A percentile compares a stretch with the other conserved stretches of the same genome.
phyloP scores from a whole-genome alignment of 37 sponge, comb jelly and placozoan species.

The Geodia barretti region DNA sequence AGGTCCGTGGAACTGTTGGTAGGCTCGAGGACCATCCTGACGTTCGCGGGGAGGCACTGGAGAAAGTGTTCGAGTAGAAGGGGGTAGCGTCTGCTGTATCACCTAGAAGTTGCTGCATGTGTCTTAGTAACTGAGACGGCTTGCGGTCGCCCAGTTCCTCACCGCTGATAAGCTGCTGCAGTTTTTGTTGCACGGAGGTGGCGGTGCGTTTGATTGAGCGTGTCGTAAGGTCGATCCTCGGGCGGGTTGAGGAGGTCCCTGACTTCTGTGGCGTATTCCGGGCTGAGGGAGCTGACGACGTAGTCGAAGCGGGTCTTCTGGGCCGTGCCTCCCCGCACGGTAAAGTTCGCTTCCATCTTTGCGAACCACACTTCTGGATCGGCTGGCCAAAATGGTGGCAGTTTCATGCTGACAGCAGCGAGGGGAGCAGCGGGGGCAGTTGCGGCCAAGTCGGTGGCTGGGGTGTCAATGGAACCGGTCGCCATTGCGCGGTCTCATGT shows the following conservation, averaged over 20 bases:
- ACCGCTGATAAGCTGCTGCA: constrained; percentile 10
- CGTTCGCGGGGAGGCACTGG: constrained; percentile 35
- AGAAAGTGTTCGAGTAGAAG: constrained; percentile 41
- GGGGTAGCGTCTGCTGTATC: constrained; percentile 12
- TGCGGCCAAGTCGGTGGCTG: no score
- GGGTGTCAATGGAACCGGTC: no score
- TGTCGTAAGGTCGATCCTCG: constrained; percentile 19
- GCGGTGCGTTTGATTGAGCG: constrained; percentile 32
- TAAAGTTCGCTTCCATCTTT: constrained; percentile 54
- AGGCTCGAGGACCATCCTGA: constrained; percentile 49
- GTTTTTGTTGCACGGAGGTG: constrained; percentile 25
- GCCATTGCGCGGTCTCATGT: no score
- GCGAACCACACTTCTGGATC: constrained; percentile 52
- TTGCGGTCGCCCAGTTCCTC: constrained; percentile 43
- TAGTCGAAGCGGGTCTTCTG: constrained; percentile 53
- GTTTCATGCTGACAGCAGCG: no score
- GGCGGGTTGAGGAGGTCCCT: constrained; percentile 44
- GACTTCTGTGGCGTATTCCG: constrained; percentile 44
- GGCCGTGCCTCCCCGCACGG: constrained; percentile 2
- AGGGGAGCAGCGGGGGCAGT: no score
- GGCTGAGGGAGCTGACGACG: constrained; percentile 26
- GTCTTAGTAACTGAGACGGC: constrained; percentile 37
- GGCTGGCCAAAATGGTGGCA: constrained; percentile 58
- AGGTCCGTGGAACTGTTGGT: constrained; percentile 12
- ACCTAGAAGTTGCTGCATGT: constrained; percentile 48